Evolutionary conservation across 2,888 invertebrate species (phyloP), one percentile per base, ranked within the genome.

Genomic region (Vanessa cardui): DNA sequence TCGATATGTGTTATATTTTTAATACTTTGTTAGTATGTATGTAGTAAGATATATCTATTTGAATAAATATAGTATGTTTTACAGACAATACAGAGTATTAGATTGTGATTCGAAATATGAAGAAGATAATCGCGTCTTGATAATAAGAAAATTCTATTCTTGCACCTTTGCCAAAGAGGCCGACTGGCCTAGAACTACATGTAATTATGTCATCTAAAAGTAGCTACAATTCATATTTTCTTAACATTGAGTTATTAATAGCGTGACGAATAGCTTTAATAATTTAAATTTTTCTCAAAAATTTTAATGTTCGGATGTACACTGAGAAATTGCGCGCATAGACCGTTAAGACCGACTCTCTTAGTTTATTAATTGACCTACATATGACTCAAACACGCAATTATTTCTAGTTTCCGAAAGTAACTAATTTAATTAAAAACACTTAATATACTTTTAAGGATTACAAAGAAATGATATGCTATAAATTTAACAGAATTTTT

Each of bases 291-390:
- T 47, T 49, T 49, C 33, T 58, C 49, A 49, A 50, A 64, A 50
- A 26, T 26, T 46, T 31, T 60, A 49, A 44, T 49, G n/a, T 21
- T 47, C 58, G 18, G 52, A 5, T 58, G 26, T 54, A 62, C 54
- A 56, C 50, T 58, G 21, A 61, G 61, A 69, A 71, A 66, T 66
- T 26, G 66, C 61, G 63, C 50, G 66, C 71, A 66, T 62, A 18
- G 69, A 69, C 69, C 71, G 71, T 72, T 72, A 69, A 64, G 39
- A 39, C 39, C 39, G 64, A 58, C 67, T 71, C 66, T 71, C 62
- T 67, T 64, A 69, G 62, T 69, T 71, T 56, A 65, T 69, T 71
- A 69, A 72, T 69, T 72, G 71, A 69, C 69, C 71, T 64, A 69
- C 64, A 72, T 72, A 62, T 64, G 54, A 54, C 26, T 62, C 20